Base-by-base conservation (phyloP, 2,113 vertebrate genomes). In the Scalopus aquaticus region DNA sequence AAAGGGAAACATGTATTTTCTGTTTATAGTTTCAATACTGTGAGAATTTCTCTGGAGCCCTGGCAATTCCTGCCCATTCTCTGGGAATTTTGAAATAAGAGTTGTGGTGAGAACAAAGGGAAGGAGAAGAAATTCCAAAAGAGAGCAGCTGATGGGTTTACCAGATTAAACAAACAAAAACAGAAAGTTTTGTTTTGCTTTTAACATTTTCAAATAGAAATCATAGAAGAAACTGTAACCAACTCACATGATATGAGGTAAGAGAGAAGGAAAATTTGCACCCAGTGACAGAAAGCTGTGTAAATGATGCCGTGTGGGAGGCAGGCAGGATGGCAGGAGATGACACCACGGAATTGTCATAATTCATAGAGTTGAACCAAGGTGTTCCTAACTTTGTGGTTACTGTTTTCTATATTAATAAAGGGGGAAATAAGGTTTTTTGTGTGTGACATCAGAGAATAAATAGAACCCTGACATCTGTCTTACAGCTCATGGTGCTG, bases 121-220 rank as follows among this genome's bases (percentile, higher is more conserved):
- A 81, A 77, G 20, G 17, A 44, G 73, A 85, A 74, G 17, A 70
- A 87, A 56, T n/a, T 78, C 0, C 11, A 46, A 83, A 88, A 86
- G 37, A 51, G 5, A 74, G 35, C 39, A 44, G 51, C 20, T 83
- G 44, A 58, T 74, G 64, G 28, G 22, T 92, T 92, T 83, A 1
- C 32, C 49, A 65, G 15, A 15, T 87, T 70, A 49, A 35, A 51
- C 64, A 56, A n/a, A 5, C 9, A 49, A n/a, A 58, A 82, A 73
- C 5, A 69, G 15, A 67, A 35, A 69, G 32, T 30, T 73, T 90
- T 81, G 20, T 8, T 49, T 91, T 91, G 54, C 42, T n/a, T n/a
- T n/a, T 77, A 86, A 30, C 12, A 91, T 73, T 91, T 94, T 91
- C 42, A 93, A 81, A 73, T 62, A 93, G 32, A 9, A 67, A 56